phyloP scores from a whole-genome alignment of 2,888 invertebrate genomes.

The Ochlodes sylvanus region DNA sequence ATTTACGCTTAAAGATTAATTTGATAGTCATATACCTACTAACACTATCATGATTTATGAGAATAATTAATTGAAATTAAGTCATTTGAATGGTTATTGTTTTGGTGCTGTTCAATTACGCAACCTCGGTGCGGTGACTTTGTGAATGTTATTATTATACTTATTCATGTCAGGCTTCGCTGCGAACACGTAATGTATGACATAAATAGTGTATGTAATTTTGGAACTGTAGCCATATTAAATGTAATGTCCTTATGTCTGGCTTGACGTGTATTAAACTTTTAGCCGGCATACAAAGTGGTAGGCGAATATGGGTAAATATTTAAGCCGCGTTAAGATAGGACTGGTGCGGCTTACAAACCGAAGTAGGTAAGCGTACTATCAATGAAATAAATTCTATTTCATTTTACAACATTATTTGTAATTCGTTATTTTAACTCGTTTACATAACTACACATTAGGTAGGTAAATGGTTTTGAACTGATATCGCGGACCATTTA shows the following conservation, averaged over 20 bases:
- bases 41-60: no score
- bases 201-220: neutral
- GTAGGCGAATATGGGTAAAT: neutral
- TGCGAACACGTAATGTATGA: neutral
- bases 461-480: no score
- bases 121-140: neutral
- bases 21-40: no score
- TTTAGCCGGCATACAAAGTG: conserved; percentile 2
- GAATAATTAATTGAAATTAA: neutral
- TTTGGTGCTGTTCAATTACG: neutral
- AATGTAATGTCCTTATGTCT: neutral
- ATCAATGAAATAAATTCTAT: no score
- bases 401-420: no score
- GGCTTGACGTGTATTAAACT: neutral
- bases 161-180: neutral
- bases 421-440: no score
- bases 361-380: no score
- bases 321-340: no score
- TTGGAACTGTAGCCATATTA: neutral
- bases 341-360: no score
- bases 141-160: neutral
- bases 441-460: no score
- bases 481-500: no score
- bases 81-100: neutral
- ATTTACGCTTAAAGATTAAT: no score